phyloP scores from a whole-genome alignment of 2,113 vertebrate species.

The Ammodytes dubius region DNA sequence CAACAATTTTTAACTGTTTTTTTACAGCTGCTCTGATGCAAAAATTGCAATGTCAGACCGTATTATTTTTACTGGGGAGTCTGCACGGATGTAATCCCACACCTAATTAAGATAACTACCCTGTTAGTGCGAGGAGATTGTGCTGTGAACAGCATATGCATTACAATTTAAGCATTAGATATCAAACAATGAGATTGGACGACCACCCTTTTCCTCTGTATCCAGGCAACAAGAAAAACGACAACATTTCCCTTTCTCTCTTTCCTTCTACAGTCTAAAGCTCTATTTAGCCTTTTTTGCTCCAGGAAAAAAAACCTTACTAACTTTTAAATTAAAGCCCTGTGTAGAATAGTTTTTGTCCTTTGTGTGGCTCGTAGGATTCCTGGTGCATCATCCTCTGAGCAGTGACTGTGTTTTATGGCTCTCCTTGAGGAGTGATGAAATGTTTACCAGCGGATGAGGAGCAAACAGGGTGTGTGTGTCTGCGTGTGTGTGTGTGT shows the following conservation, averaged over 20 bases:
- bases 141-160: slow-evolving; percentile 30
- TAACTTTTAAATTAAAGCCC: slow-evolving; percentile 54
- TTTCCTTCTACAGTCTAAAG: slow-evolving; percentile 36
- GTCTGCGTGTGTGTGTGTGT: too few relatives aligned
- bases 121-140: neutral
- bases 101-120: neutral
- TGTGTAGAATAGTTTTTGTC: neutral
- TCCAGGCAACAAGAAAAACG: slow-evolving; percentile 81
- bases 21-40: neutral
- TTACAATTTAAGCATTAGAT: slow-evolving; percentile 57
- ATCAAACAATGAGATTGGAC: slow-evolving; percentile 49
- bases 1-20: neutral
- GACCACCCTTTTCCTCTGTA: slow-evolving; percentile 56
- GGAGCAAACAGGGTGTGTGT: slow-evolving; percentile 48
- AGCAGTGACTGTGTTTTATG: slow-evolving; percentile 58
- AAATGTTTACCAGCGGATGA: slow-evolving; percentile 77
- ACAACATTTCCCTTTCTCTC: slow-evolving; percentile 42
- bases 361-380: slow-evolving; percentile 16
- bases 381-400: slow-evolving; percentile 42
- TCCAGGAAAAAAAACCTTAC: slow-evolving; percentile 44
- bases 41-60: neutral
- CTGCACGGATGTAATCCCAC: neutral
- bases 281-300: slow-evolving; percentile 27
- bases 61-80: neutral
- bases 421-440: slow-evolving; percentile 81